These are phyloP conservation scores for Alethe diademata DNA, from an alignment of 2,113 vertebrate genomes.

Conservation along the genomic window DNA sequence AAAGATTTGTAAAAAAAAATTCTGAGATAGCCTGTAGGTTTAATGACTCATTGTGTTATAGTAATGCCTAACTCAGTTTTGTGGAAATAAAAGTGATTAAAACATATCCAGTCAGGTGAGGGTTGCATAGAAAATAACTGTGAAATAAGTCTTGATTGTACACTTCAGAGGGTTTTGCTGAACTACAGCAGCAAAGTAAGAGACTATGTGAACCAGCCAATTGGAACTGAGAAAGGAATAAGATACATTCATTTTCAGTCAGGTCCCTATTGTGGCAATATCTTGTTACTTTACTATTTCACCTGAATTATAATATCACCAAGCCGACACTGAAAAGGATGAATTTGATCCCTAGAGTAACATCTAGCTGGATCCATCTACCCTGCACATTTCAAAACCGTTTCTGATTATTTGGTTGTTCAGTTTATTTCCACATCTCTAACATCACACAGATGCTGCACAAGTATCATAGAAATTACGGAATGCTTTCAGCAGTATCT, in stretches of 20 bases:
- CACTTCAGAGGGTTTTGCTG: constrained; percentile 4
- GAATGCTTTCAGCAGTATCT: constrained; percentile 7
- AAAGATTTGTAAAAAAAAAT: constrained; percentile 59
- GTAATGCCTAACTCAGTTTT: constrained; percentile 22
- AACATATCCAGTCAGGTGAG: neutral
- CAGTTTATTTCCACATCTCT: constrained; percentile 43
- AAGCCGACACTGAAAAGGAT: constrained; percentile 7
- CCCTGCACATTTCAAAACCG: constrained; percentile 23
- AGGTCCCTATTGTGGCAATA: constrained; percentile 29
- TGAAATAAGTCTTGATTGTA: constrained; percentile 35
- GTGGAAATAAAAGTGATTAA: constrained; percentile 46
- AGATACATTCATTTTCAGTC: constrained; percentile 53
- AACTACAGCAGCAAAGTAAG: constrained; percentile 13
- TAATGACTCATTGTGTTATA: constrained; percentile 31
- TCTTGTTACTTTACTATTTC: constrained; percentile 43
- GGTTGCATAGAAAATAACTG: neutral
- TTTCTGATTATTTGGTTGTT: constrained; percentile 15
- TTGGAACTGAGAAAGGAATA: constrained; percentile 58
- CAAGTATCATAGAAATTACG: constrained; percentile 8
- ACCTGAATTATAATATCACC: constrained; percentile 34
- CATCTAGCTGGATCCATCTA: neutral
- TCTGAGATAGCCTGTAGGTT: constrained; percentile 19
- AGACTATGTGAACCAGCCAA: constrained; percentile 25
- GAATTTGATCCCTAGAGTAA: constrained; percentile 37
- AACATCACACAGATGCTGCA: neutral